A percentile compares a stretch with the other conserved stretches of the same genome.
phyloP scores from a whole-genome alignment of 2,113 vertebrate genomes.

The Sander vitreus region DNA sequence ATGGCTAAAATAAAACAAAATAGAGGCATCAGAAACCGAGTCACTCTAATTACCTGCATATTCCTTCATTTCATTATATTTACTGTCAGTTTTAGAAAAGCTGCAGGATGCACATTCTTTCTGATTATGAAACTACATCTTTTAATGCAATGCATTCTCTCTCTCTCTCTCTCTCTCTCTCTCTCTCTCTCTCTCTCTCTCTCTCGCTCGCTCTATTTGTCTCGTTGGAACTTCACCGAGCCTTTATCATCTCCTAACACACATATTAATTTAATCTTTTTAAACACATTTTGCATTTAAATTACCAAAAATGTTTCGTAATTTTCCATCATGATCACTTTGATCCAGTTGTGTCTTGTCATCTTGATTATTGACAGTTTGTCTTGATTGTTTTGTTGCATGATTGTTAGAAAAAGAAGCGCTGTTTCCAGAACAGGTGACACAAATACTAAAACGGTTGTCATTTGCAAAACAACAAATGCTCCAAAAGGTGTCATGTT shows the following conservation, averaged over 20 bases:
- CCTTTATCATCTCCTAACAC: neutral
- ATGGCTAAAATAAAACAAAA: conserved; percentile 87
- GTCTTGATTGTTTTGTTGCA: neutral
- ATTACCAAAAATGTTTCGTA: neutral
- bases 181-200: neutral
- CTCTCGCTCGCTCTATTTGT: neutral
- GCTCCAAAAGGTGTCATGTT: neutral
- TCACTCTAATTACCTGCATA: neutral
- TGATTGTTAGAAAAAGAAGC: neutral
- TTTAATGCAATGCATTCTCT: neutral
- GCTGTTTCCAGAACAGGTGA: neutral
- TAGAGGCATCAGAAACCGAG: neutral
- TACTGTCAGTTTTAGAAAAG: neutral
- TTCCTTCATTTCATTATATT: neutral
- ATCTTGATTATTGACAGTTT: neutral
- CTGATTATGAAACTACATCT: neutral
- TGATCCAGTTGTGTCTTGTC: neutral
- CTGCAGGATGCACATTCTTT: neutral
- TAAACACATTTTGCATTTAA: no score
- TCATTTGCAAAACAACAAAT: neutral
- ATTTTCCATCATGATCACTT: neutral
- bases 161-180: neutral
- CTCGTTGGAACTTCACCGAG: neutral
- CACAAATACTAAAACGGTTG: neutral
- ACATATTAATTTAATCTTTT: neutral